phyloP scores from a whole-genome alignment of 1,140 invertebrate genomes.

The Zaprionus kolodkinae region DNA sequence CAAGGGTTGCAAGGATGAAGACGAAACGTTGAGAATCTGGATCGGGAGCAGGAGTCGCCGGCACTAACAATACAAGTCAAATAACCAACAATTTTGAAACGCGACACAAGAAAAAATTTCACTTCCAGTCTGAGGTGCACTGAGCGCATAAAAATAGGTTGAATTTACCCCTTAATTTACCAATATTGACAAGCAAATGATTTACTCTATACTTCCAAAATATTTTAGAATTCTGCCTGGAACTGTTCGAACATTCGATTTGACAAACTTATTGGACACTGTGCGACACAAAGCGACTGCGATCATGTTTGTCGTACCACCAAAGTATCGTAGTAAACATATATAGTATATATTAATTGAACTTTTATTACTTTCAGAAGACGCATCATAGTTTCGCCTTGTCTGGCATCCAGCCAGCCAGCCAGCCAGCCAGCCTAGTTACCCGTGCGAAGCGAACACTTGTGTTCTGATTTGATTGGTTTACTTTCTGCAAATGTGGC shows the following conservation, averaged over 20 bases:
- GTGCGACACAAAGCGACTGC: not conserved
- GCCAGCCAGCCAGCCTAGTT: slow-evolving; percentile 3
- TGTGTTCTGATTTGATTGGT: slow-evolving; percentile 50
- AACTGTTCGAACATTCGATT: not conserved
- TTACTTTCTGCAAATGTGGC: slow-evolving; percentile 72
- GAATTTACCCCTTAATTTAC: slow-evolving; percentile 13
- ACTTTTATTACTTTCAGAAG: no score
- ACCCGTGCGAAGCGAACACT: slow-evolving; percentile 1
- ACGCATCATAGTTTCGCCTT: no score
- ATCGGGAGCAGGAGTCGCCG: not conserved
- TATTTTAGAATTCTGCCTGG: not conserved
- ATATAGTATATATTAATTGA: no score
- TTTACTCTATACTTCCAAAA: slow-evolving; percentile 1
- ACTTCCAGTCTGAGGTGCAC: slow-evolving; percentile 2
- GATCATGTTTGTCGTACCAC: not conserved
- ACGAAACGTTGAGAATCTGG: not conserved
- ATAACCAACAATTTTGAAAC: slow-evolving; percentile 32
- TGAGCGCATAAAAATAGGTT: slow-evolving; percentile 10
- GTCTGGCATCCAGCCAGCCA: no score
- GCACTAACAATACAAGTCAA: not conserved
- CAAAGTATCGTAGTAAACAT: no score
- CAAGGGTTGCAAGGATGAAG: not conserved
- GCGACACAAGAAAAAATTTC: slow-evolving; percentile 20
- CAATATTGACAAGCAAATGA: slow-evolving; percentile 2
- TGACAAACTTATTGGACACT: not conserved